phyloP scores from a whole-genome alignment of 1,140 invertebrate genomes.

The Cotesia vestalis region DNA sequence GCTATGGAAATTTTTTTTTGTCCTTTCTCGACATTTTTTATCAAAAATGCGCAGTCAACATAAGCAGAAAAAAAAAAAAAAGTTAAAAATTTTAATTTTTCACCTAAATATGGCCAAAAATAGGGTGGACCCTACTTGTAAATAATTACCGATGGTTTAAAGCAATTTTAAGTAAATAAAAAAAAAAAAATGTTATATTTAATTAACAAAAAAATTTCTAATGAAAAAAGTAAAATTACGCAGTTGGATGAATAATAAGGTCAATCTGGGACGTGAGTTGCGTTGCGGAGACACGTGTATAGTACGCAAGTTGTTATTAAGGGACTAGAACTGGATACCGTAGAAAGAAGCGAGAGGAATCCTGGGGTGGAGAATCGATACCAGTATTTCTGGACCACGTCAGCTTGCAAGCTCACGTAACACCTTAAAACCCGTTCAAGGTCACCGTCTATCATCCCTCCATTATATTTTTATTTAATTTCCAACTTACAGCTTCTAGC shows the following conservation, averaged over 20 bases:
- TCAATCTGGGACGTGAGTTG: slow-evolving; percentile 23
- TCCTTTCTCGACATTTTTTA: no score
- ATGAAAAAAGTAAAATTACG: background rate
- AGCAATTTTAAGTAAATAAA: no score
- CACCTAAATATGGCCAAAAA: no score
- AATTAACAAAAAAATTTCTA: background rate
- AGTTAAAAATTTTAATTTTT: no score
- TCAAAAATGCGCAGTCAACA: no score
- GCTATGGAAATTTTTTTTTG: no score
- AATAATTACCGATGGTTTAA: no score
- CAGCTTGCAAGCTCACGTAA: background rate
- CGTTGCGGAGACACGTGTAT: slow-evolving; percentile 16
- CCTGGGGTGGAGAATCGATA: background rate
- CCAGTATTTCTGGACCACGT: background rate
- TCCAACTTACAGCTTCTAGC: no score
- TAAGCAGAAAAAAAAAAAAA: no score
- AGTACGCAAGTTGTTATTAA: slow-evolving; percentile 13
- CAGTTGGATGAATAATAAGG: slow-evolving; percentile 6
- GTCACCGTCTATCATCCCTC: no score
- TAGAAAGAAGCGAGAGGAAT: background rate
- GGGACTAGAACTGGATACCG: background rate
- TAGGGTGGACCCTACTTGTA: no score
- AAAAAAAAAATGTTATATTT: slow-evolving; percentile 5
- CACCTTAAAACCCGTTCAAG: background rate
- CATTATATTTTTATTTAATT: no score